Conservation (phyloP, 1,140 invertebrate species). For the Adoxophyes honmai region DNA sequence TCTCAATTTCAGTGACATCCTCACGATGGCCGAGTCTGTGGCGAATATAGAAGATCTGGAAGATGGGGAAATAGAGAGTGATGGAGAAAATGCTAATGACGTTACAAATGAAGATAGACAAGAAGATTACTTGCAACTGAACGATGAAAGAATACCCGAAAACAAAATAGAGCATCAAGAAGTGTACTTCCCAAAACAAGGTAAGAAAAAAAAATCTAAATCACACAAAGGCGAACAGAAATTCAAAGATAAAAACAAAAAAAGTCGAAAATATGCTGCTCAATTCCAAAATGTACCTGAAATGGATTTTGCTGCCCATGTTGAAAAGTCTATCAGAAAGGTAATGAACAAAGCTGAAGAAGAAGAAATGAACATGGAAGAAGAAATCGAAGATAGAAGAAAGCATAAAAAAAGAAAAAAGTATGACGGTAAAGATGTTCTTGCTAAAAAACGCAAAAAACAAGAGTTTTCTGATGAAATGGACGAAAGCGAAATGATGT, state of each 20-base stretch:
- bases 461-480: slow-evolving; percentile 79
- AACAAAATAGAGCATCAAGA: slow-evolving; percentile 46
- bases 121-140: slow-evolving; percentile 33
- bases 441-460: slow-evolving; percentile 71
- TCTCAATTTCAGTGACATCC: slow-evolving; percentile 62
- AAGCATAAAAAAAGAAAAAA: slow-evolving; percentile 76
- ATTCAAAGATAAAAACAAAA: slow-evolving; percentile 64
- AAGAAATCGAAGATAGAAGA: slow-evolving; percentile 70
- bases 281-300: slow-evolving; percentile 48
- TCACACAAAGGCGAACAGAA: slow-evolving; percentile 62
- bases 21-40: slow-evolving; percentile 57
- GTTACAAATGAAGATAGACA: slow-evolving; percentile 40
- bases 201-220: slow-evolving; percentile 74
- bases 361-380: slow-evolving; percentile 74
- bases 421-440: slow-evolving; percentile 62
- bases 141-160: slow-evolving; percentile 34
- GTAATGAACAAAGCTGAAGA: slow-evolving; percentile 79
- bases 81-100: slow-evolving; percentile 72
- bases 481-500: slow-evolving; percentile 88
- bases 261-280: slow-evolving; percentile 52
- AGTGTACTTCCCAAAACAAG: slow-evolving; percentile 61
- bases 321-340: slow-evolving; percentile 86
- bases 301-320: slow-evolving; percentile 86
- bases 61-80: slow-evolving; percentile 80
- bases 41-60: slow-evolving; percentile 76